phyloP scores from a whole-genome alignment of 2,888 invertebrate genomes.

The Linnaemya tessellans region DNA sequence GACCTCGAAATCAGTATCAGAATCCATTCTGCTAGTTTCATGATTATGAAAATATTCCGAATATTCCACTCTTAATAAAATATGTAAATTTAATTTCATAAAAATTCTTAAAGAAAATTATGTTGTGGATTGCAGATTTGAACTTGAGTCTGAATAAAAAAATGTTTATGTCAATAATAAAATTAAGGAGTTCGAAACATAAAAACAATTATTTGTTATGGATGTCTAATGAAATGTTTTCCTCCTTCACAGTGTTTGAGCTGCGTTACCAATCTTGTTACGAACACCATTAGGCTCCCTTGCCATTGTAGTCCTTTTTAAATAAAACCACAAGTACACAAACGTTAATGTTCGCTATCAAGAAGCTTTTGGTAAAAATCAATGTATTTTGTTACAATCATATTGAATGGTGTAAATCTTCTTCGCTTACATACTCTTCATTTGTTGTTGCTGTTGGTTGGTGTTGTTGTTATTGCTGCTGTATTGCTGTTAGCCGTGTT shows the following conservation, averaged over 20 bases:
- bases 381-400: constrained; percentile 57
- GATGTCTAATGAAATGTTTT: neutral
- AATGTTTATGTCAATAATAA: too few relatives aligned
- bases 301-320: constrained; percentile 12
- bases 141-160: too few relatives aligned
- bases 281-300: neutral
- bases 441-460: too few relatives aligned
- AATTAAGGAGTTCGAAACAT: too few relatives aligned
- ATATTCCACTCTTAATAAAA: too few relatives aligned
- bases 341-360: constrained; percentile 65
- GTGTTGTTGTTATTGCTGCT: constrained; percentile 23
- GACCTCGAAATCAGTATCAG: too few relatives aligned
- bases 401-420: constrained; percentile 62
- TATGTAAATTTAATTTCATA: too few relatives aligned
- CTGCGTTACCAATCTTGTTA: neutral
- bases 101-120: too few relatives aligned
- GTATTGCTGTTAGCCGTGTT: constrained; percentile 1
- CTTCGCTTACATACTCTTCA: neutral
- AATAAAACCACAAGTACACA: constrained; percentile 10
- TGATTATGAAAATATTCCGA: too few relatives aligned
- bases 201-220: too few relatives aligned
- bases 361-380: constrained; percentile 65
- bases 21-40: too few relatives aligned
- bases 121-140: too few relatives aligned
- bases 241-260: neutral